Conservation (phyloP, 2,797 vertebrate genomes). For the Staurois parvus region DNA sequence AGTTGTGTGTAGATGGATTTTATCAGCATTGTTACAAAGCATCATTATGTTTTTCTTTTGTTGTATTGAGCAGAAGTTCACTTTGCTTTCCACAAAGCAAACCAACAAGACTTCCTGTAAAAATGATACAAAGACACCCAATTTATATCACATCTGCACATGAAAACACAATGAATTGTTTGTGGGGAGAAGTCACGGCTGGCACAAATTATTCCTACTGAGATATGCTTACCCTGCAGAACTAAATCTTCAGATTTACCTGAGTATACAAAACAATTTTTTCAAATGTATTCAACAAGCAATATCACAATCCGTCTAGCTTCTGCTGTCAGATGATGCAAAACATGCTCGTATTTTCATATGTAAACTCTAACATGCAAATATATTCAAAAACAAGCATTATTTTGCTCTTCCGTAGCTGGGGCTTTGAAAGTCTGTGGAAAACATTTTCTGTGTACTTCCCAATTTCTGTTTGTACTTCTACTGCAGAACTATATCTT, state of each 20-base stretch:
- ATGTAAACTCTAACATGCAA: neutral
- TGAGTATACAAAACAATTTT: no score
- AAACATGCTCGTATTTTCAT: neutral
- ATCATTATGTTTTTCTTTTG: no score
- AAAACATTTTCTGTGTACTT: neutral
- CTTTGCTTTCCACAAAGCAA: no score
- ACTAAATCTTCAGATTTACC: neutral
- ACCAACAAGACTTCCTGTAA: no score
- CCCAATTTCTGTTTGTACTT: neutral
- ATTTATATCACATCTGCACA: no score
- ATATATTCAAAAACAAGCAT: neutral
- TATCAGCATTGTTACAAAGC: no score
- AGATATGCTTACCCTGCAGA: constrained; percentile 1
- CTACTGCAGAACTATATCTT: no score
- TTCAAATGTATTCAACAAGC: no score
- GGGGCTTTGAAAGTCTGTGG: neutral
- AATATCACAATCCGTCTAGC: neutral
- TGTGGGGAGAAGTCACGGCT: neutral
- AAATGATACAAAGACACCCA: no score
- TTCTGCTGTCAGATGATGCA: neutral
- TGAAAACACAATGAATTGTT: neutral
- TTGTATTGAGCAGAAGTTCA: no score
- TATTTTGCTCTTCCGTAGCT: neutral
- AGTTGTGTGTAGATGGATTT: no score
- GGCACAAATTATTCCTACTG: neutral